Evolutionary conservation across 2,888 invertebrate genomes (phyloP), one percentile per base, ranked within the genome.

Genomic region (Cheilosia soror): DNA sequence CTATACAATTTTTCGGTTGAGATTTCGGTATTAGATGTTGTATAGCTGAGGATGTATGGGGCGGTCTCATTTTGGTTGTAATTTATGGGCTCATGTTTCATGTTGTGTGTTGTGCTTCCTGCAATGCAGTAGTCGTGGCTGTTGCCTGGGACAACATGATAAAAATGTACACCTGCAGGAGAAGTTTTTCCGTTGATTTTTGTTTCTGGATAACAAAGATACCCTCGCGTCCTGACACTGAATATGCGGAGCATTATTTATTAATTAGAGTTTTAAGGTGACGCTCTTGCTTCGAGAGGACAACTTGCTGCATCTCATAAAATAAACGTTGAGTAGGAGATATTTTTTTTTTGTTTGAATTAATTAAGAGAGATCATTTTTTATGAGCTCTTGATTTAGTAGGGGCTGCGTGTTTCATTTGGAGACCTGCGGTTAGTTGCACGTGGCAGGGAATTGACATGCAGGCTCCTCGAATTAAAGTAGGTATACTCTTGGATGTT

Each of bases 1-100:
- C n/a, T n/a, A n/a, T n/a, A n/a, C n/a, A n/a, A n/a, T n/a, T n/a
- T n/a, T n/a, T 72, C 25, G 42, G 57, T 66, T 57, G 66, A 85
- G 80, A 80, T 80, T 84, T 75, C 73, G 40, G 37, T 68, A 62
- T 63, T 68, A 44, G 44, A 49, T 49, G 25, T 44, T 63, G 33
- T 53, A 58, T 27, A 11, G 20, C 44, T 37, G 37, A 2, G 44
- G 60, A 55, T 31, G 40, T 51, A 53, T 27, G 58, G 65, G 60
- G 58, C 60, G 60, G 66, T 77, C 85, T 77, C 81, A 85, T 85
- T 85, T 85, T 81, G 72, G 76, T 33, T 11, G 72, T 81, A 66
- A 85, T 85, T 85, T 85, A 85, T 85, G 85, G 57, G 71, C 81
- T 84, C 80, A 84, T 84, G 80, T 84, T 84, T 75, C 75, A 80